phyloP scores from a whole-genome alignment of 2,797 vertebrate genomes.

The Fringilla coelebs region DNA sequence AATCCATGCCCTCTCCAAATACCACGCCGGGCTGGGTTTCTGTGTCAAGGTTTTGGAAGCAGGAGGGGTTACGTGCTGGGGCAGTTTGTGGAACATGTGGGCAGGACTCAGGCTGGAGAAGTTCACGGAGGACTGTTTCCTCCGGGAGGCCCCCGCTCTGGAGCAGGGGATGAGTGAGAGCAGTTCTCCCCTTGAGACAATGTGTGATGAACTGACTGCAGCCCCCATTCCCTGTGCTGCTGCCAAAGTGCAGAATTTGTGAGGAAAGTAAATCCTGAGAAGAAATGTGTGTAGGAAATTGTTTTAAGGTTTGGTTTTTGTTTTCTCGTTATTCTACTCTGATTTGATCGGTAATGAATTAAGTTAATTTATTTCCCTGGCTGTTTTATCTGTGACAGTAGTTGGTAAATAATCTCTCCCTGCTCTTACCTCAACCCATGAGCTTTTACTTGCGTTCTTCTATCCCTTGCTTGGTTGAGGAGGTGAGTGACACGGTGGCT shows the following conservation, averaged over 20 bases:
- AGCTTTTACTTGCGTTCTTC: neutral
- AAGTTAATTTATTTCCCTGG: too few species aligned
- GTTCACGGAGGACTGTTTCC: too few species aligned
- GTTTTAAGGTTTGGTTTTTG: neutral
- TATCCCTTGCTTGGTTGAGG: neutral
- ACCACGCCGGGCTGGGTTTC: neutral
- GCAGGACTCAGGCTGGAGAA: neutral
- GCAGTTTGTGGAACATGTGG: too few species aligned
- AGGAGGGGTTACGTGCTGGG: accelerated
- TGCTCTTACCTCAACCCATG: neutral
- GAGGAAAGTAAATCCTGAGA: neutral
- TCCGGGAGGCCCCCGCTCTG: neutral
- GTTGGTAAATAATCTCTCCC: neutral
- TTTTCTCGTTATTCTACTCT: neutral
- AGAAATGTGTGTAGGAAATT: neutral
- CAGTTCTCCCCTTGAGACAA: too few species aligned
- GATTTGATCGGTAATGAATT: neutral
- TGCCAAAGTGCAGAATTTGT: neutral
- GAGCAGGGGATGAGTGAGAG: neutral
- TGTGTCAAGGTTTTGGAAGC: neutral
- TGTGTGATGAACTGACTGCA: accelerated
- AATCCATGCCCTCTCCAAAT: neutral
- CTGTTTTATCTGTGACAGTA: neutral
- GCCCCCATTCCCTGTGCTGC: accelerated
- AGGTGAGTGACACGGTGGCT: accelerated